Conservation (phyloP, 1,140 invertebrate genomes). For the Euglossa dilemma region DNA sequence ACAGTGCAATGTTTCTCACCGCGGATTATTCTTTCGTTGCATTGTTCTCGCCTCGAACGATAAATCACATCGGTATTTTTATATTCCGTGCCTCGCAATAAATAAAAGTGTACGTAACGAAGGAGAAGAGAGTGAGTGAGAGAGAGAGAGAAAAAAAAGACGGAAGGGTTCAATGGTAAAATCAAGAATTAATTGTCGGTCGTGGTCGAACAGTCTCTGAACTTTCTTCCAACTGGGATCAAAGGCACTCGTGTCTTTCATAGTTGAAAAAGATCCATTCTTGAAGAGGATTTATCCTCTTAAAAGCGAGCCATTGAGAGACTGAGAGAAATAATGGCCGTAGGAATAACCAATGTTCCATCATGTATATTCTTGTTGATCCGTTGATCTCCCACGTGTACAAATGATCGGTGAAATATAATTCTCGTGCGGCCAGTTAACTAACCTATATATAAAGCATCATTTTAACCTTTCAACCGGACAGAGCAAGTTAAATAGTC, state of each 20-base stretch:
- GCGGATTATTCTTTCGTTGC: neutral
- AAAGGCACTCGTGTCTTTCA: conserved; percentile 31
- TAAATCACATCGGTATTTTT: neutral
- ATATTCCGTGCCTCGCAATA: neutral
- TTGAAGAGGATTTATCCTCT: conserved; percentile 42
- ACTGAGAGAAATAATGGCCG: conserved; percentile 34
- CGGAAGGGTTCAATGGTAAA: neutral
- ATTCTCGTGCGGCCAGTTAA: conserved; percentile 27
- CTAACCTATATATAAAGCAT: conserved; percentile 31
- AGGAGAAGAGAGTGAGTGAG: too few relatives aligned
- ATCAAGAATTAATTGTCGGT: conserved; percentile 47
- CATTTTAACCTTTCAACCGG: conserved; percentile 43
- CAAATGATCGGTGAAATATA: conserved; percentile 39
- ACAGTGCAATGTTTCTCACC: neutral
- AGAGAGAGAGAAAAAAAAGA: too few relatives aligned
- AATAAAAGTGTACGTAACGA: neutral
- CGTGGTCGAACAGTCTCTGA: conserved; percentile 7
- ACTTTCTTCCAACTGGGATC: conserved; percentile 21
- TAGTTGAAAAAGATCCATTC: conserved; percentile 26
- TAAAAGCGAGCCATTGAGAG: conserved; percentile 27
- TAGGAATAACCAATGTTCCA: conserved; percentile 37
- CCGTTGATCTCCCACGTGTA: conserved; percentile 39
- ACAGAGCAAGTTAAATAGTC: conserved; percentile 19
- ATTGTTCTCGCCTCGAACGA: neutral
- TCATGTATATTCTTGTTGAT: conserved; percentile 43